Conservation (phyloP, 1,140 invertebrate genomes). For the Drosophila tsacasi region DNA sequence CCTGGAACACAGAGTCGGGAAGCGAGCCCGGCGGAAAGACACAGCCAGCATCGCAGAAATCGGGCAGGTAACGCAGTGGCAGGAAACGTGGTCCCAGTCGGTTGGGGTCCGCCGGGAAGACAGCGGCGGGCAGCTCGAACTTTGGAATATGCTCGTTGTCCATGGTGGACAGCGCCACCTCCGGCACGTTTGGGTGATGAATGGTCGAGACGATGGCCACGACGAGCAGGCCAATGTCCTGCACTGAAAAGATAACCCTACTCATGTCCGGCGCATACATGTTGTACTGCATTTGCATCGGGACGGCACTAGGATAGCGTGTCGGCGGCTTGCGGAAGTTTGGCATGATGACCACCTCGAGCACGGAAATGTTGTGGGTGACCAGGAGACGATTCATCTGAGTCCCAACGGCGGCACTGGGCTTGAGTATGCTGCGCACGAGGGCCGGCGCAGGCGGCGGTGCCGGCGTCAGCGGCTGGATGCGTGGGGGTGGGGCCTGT, state of each 20-base stretch:
- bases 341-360: not conserved
- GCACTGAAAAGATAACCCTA: constrained; percentile 1
- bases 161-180: not conserved
- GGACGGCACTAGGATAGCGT: not conserved
- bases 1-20: not conserved
- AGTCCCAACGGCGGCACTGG: not conserved
- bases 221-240: not conserved
- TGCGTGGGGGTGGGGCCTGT: not conserved
- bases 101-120: not conserved
- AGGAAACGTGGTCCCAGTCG: not conserved
- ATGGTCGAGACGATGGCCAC: constrained; percentile 34
- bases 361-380: not conserved
- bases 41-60: constrained; percentile 36
- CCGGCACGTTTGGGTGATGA: constrained; percentile 27
- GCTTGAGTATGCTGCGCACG: not conserved
- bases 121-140: constrained; percentile 28
- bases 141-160: not conserved
- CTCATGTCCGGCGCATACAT: constrained; percentile 43
- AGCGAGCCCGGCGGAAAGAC: constrained; percentile 35
- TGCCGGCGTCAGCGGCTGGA: not conserved
- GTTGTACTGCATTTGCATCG: constrained; percentile 12
- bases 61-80: constrained; percentile 30
- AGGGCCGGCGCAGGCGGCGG: not conserved
- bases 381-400: not conserved
- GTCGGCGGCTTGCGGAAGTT: not conserved